Evolutionary conservation across 2,888 invertebrate species (phyloP).

Genomic region (Chymomyza procnemis): DNA sequence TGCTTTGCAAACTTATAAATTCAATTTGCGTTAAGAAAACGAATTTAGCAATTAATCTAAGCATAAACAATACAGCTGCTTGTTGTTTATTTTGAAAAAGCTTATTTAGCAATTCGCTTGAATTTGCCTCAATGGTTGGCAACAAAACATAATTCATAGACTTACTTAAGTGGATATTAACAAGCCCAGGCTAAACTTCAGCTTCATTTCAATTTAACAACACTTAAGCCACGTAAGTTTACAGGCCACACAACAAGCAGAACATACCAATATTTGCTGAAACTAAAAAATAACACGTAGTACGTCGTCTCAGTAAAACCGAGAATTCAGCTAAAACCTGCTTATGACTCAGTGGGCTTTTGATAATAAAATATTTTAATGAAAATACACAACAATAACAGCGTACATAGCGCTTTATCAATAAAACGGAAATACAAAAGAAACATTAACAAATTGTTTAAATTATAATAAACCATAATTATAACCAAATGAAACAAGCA

Average conservation of each 20-base stretch:
- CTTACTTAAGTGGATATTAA: neutral
- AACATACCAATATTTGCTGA: neutral
- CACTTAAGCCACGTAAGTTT: neutral
- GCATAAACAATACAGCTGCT: neutral
- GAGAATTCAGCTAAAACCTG: neutral
- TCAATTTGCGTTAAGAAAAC: neutral
- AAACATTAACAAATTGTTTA: neutral
- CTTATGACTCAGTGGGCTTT: constrained; percentile 34
- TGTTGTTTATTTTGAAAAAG: neutral
- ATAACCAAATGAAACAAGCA: neutral
- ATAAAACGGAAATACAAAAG: constrained; percentile 39
- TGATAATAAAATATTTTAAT: constrained; percentile 25
- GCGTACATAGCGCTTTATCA: constrained; percentile 21
- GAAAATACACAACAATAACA: constrained; percentile 28
- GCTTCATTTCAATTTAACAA: neutral
- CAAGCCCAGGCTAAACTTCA: neutral
- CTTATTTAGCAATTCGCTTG: neutral
- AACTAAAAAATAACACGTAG: neutral
- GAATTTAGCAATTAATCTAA: neutral
- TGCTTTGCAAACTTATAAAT: constrained; percentile 39
- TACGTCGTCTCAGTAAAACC: neutral
- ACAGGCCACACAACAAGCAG: neutral
- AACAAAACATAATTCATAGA: neutral
- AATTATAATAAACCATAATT: neutral
- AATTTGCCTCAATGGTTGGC: neutral